Evolutionary conservation across 1,140 invertebrate genomes (phyloP), one percentile per base, ranked within the genome.

Genomic region (Drosophila athabasca): DNA sequence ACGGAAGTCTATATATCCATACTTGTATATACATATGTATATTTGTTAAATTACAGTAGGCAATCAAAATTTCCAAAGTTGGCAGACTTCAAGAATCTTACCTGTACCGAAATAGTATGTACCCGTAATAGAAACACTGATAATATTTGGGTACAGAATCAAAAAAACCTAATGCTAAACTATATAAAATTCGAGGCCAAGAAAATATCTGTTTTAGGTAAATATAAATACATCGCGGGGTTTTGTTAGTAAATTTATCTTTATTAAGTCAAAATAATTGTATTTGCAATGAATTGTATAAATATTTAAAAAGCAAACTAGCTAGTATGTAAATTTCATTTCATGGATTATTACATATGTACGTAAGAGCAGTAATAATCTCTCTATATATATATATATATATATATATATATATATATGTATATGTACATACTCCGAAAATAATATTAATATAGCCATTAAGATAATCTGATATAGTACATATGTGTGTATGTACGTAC

Each of bases 11-110:
- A 39, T 3, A 9, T 39, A 1, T 39, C 9, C 9, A 11, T 39
- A 39, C 11, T 39, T 39, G 11, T 58, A 26, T 6, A 35, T 58
- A 39, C 53, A 62, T 44, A 55, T 46, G n/a, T 43, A 48, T 15
- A 24, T 11, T 35, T 58, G 0, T 13, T 26, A 15, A 29, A 31
- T 52, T 52, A 17, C 2, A 31, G 15, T 7, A 29, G 8, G 13
- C 3, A 35, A 19, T 19, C 35, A 52, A 17, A 53, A 6, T 41
- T 44, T 26, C 11, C 6, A n/a, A n/a, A n/a, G 17, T 15, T 6
- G 17, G 13, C 26, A 29, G 15, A 19, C 1, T 7, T 13, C 19
- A 8, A 22, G 17, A 22, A 19, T 22, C 13, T 13, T 2, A 48
- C 9, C 9, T 48, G 15, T 48, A 48, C n/a, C n/a, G n/a, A n/a